phyloP scores from a whole-genome alignment of 2,888 invertebrate species.

The Drosophila mulleri region DNA sequence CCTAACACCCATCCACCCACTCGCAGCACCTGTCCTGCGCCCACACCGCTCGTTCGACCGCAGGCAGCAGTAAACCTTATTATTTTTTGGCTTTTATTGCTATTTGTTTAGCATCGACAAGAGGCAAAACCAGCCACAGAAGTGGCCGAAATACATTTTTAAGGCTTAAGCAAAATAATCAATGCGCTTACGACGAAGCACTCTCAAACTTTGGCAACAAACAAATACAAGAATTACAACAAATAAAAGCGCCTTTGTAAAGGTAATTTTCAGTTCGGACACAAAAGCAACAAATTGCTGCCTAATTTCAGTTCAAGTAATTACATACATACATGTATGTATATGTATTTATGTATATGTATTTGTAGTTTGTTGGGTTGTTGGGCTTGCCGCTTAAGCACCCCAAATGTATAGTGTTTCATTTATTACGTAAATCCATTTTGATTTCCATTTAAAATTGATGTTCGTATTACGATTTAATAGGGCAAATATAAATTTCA shows the following conservation, averaged over 20 bases:
- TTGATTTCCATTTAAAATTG: slow-evolving; percentile 2
- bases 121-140: slow-evolving; percentile 24
- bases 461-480: slow-evolving; percentile 1
- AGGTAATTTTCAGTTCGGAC: background rate
- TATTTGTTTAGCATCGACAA: slow-evolving; percentile 67
- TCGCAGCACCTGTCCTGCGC: slow-evolving; percentile 1
- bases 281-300: background rate
- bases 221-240: background rate
- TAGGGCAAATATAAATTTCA: background rate
- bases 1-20: background rate
- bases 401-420: background rate
- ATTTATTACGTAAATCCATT: background rate
- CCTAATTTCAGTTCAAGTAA: background rate
- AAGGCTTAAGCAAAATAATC: slow-evolving; percentile 32
- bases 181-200: slow-evolving; percentile 16
- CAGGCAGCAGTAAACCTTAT: slow-evolving; percentile 66
- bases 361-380: background rate
- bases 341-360: background rate
- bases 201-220: slow-evolving; percentile 17
- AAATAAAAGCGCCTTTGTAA: background rate
- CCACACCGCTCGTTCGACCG: slow-evolving; percentile 24
- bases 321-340: background rate
- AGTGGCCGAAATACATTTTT: slow-evolving; percentile 22
- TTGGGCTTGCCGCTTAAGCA: background rate
- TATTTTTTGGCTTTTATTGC: slow-evolving; percentile 75